Base-by-base conservation (phyloP, 2,888 invertebrate genomes). In the Diarsia rubi region DNA sequence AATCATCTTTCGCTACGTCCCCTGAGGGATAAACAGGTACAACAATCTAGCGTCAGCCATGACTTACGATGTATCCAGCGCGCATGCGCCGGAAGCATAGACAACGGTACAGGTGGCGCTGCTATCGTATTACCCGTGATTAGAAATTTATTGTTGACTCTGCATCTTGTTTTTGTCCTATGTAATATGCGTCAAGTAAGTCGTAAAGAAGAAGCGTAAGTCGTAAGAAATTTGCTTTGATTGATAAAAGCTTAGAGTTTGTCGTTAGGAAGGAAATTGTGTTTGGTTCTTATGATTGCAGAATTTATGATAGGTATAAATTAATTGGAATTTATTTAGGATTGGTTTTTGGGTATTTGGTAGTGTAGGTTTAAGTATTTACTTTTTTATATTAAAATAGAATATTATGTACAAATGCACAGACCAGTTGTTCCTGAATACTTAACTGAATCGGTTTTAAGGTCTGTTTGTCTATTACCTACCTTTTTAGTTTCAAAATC, bases 71-170 rank as follows among this genome's bases (percentile, higher is more conserved):
- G 69, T 79, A 71, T 85, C 69, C 44, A 59, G 71, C 79, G 70
- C 66, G 78, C 69, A 69, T 79, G 59, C 70, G 83, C 81, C 72
- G 70, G 77, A 82, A 80, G 78, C 79, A 59, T 69, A 68, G 65
- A 72, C 65, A 79, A 80, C 83, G 72, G 74, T 75, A 75, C 83
- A 86, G 85, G 83, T 87, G 85, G 85, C 71, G 79, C 63, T 82
- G 79, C 81, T 84, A 86, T 86, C 76, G 65, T 69, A 70, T 85
- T 86, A 81, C 82, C 74, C 75, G 47, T 69, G 72, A 59, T 74
- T 74, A 74, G 82, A 68, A 84, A 59, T 78, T 78, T 78, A 78
- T 75, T 77, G 73, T 69, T 69, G 42, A 73, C 64, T 47, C 52
- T 70, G 54, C 65, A 71, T 66, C 31, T 84, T 73, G 63, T 63